Base-by-base conservation (phyloP, 2,888 invertebrate species). In the Troides oblongomaculatus region DNA sequence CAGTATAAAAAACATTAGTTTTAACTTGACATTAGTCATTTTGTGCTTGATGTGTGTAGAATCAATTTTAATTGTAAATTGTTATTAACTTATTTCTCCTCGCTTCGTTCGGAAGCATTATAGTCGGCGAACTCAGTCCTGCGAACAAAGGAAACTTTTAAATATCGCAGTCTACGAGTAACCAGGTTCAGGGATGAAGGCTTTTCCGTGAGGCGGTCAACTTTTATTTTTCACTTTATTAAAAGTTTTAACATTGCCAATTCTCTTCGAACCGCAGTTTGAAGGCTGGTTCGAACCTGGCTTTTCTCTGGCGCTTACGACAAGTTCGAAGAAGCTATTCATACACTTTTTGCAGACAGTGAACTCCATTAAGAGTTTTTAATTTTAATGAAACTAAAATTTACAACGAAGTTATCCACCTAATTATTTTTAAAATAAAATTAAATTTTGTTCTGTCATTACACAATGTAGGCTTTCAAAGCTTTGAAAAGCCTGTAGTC, bases 11-110 rank as follows among this genome's bases (percentile, higher is more conserved):
- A 89, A 91, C 87, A 92, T 89, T 25, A 91, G 83, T 84, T 92
- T 92, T 84, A 92, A 86, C 79, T 91, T 92, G 14, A 92, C 90
- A 83, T 91, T 92, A 66, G 92, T 92, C 92, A 92, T 92, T 79
- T 53, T 81, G 39, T 39, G 7, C 7, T 39, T 39, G 7, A 10
- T 39, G 39, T 39, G 10, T 39, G 30, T 30, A 5, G 30, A 39
- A 39, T 39, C 39, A 39, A 39, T 39, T 39, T 39, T 39, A 39
- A 39, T 39, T 39, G 10, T 39, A 39, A 50, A 53, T 73, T 36
- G 74, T 75, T 64, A 62, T 64, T 73, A 73, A 72, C 77, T 79
- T 74, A 78, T 74, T 73, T 71, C 67, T 70, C 69, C 71, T 72
- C 74, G 66, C 73, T 72, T 75, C 71, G 62, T 75, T 71, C 17